Evolutionary conservation across 2,113 vertebrate genomes (phyloP).

Genomic region (Tragelaphus buxtoni): DNA sequence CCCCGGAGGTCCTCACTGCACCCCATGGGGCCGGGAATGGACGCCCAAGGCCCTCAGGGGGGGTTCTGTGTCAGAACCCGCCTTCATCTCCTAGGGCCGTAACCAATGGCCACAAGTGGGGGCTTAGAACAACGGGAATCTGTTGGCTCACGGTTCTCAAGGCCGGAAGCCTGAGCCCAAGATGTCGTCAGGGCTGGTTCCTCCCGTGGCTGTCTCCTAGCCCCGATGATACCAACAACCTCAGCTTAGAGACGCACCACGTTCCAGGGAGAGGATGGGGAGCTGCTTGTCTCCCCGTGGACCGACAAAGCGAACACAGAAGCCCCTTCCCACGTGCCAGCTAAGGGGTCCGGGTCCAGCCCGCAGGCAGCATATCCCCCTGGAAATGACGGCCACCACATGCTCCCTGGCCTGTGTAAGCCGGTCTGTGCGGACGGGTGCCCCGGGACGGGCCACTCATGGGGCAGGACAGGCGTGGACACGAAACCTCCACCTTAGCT

Average conservation of each 20-base stretch:
- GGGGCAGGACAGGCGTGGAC: rapidly evolving
- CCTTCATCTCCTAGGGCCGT: rapidly evolving
- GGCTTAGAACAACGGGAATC: rapidly evolving
- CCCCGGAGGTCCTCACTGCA: rapidly evolving
- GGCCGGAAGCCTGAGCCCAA: background rate
- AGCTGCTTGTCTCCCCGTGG: background rate
- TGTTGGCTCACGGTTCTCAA: rapidly evolving
- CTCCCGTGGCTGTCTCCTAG: rapidly evolving
- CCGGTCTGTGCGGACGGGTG: too few relatives aligned
- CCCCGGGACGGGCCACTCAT: rapidly evolving
- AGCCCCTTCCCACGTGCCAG: background rate
- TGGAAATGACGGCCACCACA: rapidly evolving
- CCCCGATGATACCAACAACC: too few relatives aligned
- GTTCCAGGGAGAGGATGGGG: rapidly evolving
- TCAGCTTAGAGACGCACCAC: rapidly evolving
- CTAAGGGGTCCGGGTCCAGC: too few relatives aligned
- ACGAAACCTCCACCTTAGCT: rapidly evolving
- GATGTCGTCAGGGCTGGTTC: rapidly evolving
- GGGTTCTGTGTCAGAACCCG: rapidly evolving
- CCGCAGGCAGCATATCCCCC: background rate
- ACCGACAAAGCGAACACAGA: rapidly evolving
- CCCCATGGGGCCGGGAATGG: rapidly evolving
- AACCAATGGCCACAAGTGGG: rapidly evolving
- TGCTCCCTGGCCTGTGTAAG: background rate
- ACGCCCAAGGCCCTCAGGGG: background rate